These are phyloP conservation scores for Callorhinus ursinus DNA, from an alignment of 2,113 vertebrate genomes.

Conservation along the genomic window DNA sequence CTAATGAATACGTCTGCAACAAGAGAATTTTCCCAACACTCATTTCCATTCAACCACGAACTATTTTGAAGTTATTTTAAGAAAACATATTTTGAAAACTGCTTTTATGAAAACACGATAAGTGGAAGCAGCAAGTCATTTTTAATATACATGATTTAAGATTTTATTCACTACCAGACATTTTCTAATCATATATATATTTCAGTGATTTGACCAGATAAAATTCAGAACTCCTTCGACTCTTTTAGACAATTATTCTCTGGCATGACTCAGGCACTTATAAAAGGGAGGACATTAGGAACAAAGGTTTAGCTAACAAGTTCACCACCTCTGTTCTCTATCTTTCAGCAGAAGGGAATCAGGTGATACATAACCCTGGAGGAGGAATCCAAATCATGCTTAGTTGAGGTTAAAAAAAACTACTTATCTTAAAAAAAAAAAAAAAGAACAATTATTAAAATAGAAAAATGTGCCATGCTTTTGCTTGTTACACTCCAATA, in stretches of 20 bases:
- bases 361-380: conserved; percentile 16
- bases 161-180: conserved; percentile 44
- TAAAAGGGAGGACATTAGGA: background rate
- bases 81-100: conserved; percentile 70
- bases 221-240: background rate
- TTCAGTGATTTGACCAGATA: conserved; percentile 28
- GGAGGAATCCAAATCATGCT: background rate
- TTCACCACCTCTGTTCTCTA: background rate
- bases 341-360: background rate
- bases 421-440: background rate
- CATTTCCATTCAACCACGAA: conserved; percentile 69
- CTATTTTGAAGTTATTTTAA: conserved; percentile 75
- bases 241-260: conserved; percentile 33
- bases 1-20: conserved; percentile 62
- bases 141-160: conserved; percentile 51
- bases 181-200: conserved; percentile 19
- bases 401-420: background rate
- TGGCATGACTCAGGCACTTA: background rate
- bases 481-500: background rate
- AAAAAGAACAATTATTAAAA: conserved; percentile 11
- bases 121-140: conserved; percentile 37
- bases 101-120: conserved; percentile 50
- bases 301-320: background rate
- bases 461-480: background rate
- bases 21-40: conserved; percentile 70